phyloP scores from a whole-genome alignment of 2,113 vertebrate genomes.

The Upupa epops region DNA sequence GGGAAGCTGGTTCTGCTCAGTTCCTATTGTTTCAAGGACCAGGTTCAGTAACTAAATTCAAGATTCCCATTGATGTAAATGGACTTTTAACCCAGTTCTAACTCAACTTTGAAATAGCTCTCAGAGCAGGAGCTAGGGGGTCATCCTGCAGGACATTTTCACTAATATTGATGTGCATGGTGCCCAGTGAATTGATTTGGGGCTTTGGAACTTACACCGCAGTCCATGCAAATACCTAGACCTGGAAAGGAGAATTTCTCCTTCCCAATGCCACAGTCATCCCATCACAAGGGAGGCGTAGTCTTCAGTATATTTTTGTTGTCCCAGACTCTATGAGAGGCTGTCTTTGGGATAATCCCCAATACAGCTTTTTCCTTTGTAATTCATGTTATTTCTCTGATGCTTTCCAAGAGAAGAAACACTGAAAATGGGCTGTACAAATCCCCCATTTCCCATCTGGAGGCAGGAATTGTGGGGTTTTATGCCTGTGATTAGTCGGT shows the following conservation, averaged over 20 bases:
- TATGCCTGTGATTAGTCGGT: slow-evolving; percentile 9
- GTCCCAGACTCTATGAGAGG: not conserved
- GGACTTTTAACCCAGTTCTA: not conserved
- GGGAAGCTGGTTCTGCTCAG: not conserved
- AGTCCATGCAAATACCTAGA: not conserved
- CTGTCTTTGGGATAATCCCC: not conserved
- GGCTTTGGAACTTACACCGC: not conserved
- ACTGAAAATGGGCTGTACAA: not conserved
- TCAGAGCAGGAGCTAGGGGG: not conserved
- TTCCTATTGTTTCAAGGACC: not conserved
- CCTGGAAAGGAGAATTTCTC: not conserved
- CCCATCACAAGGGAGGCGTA: not conserved
- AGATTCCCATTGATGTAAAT: not conserved
- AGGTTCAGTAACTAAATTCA: not conserved
- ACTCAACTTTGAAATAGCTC: not conserved
- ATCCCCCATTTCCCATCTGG: slow-evolving; percentile 18
- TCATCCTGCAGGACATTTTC: not conserved
- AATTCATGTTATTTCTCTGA: slow-evolving; percentile 8
- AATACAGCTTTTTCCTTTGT: not conserved
- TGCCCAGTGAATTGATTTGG: not conserved
- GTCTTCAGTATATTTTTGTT: not conserved
- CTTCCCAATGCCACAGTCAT: not conserved
- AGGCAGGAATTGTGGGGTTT: slow-evolving; percentile 9
- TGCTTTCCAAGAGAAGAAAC: not conserved
- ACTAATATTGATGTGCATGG: accelerated